phyloP scores from a whole-genome alignment of 1,140 invertebrate genomes.

The Aphaenogaster floridana region DNA sequence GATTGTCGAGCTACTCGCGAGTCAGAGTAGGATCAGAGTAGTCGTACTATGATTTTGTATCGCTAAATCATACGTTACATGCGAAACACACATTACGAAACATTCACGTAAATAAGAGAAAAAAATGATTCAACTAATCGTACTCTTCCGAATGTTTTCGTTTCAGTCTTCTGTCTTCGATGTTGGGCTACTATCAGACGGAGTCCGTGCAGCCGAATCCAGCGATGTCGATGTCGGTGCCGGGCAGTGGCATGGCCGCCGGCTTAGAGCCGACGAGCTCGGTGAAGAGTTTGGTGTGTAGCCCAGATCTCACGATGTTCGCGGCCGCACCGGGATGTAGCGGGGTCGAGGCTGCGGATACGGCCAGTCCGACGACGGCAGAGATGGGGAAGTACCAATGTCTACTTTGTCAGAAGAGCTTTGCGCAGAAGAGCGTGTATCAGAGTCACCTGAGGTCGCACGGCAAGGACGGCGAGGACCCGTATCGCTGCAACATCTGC shows the following conservation, averaged over 20 bases:
- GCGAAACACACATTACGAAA: background rate
- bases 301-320: slow-evolving; percentile 82
- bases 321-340: slow-evolving; percentile 62
- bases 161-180: slow-evolving; percentile 69
- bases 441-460: slow-evolving; percentile 89
- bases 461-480: slow-evolving; percentile 90
- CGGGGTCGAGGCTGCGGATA: slow-evolving; percentile 23
- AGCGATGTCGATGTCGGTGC: slow-evolving; percentile 51
- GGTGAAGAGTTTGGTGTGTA: slow-evolving; percentile 83
- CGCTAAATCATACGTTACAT: background rate
- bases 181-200: slow-evolving; percentile 82
- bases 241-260: slow-evolving; percentile 29
- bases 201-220: slow-evolving; percentile 61
- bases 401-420: slow-evolving; percentile 88
- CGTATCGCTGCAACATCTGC: slow-evolving; percentile 96
- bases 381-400: slow-evolving; percentile 84
- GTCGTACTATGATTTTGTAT: background rate
- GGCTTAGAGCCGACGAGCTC: slow-evolving; percentile 73
- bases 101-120: background rate
- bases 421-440: slow-evolving; percentile 88
- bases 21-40: background rate
- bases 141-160: background rate
- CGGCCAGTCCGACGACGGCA: slow-evolving; percentile 64
- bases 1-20: background rate
- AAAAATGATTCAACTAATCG: background rate